These are phyloP conservation scores for Penaeus indicus DNA, from an alignment of 1,140 invertebrate species.

Conservation along the genomic window DNA sequence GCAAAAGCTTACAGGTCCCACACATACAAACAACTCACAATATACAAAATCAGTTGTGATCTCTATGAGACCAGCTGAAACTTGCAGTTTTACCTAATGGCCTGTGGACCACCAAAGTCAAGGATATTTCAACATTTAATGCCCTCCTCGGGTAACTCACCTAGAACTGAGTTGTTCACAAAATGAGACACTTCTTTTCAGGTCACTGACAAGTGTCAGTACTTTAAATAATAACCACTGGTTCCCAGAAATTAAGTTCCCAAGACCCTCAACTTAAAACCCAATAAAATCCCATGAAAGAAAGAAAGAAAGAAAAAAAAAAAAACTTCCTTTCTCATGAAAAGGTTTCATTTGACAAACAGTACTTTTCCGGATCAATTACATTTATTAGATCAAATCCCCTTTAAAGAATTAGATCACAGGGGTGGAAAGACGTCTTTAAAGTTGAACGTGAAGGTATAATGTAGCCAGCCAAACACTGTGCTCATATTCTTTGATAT, in stretches of 20 bases:
- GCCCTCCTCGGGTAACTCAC: slow-evolving; percentile 42
- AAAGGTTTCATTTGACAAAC: slow-evolving; percentile 24
- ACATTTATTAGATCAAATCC: slow-evolving; percentile 47
- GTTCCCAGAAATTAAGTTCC: too few relatives aligned
- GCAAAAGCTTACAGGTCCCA: slow-evolving; percentile 45
- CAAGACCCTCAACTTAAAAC: too few relatives aligned
- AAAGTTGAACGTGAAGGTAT: slow-evolving; percentile 51
- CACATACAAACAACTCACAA: slow-evolving; percentile 36
- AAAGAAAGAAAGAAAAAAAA: not conserved
- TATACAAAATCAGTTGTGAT: slow-evolving; percentile 46
- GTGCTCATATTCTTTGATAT: slow-evolving; percentile 40
- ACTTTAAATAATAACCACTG: too few relatives aligned
- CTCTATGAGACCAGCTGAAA: slow-evolving; percentile 35
- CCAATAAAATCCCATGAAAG: slow-evolving; percentile 4
- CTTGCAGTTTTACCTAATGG: slow-evolving; percentile 23
- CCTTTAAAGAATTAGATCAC: slow-evolving; percentile 46
- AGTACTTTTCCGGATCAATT: slow-evolving; percentile 37
- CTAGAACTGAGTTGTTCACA: slow-evolving; percentile 38
- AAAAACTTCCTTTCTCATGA: slow-evolving; percentile 2
- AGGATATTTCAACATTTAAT: slow-evolving; percentile 42
- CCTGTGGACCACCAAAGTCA: slow-evolving; percentile 26
- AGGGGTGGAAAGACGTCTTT: slow-evolving; percentile 54
- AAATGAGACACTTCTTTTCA: not conserved
- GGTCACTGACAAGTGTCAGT: too few relatives aligned
- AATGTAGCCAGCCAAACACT: slow-evolving; percentile 55